Conservation (phyloP, 2,113 vertebrate species). For the Rynchops niger region DNA sequence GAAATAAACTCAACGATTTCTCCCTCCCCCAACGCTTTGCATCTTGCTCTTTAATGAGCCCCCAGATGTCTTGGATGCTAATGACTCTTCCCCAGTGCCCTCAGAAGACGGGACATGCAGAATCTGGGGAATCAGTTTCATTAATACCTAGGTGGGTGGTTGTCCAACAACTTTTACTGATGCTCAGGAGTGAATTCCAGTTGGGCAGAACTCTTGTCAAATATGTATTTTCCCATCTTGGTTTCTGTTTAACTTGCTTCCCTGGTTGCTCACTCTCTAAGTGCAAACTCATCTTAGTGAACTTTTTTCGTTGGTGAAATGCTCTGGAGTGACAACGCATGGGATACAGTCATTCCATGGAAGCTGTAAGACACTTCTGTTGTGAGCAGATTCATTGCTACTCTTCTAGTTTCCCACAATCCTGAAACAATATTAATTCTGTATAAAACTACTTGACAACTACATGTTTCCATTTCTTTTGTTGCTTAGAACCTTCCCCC, state of each 20-base stretch:
- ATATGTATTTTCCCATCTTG: not conserved
- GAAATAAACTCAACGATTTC: constrained; percentile 56
- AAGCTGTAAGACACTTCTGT: not conserved
- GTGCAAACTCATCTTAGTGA: not conserved
- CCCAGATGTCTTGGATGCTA: constrained; percentile 48
- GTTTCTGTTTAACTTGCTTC: not conserved
- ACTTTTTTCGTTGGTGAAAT: not conserved
- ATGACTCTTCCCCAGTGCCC: not conserved
- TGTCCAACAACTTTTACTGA: not conserved
- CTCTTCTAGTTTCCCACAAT: not conserved
- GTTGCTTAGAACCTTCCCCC: not conserved
- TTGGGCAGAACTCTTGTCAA: not conserved
- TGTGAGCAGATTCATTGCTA: not conserved
- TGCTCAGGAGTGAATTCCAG: not conserved
- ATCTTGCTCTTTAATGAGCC: constrained; percentile 40
- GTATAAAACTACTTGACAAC: not conserved
- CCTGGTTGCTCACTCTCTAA: not conserved
- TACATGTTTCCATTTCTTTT: not conserved
- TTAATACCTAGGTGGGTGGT: not conserved
- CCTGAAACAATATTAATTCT: not conserved
- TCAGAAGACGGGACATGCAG: not conserved
- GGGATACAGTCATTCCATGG: not conserved
- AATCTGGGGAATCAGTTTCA: not conserved
- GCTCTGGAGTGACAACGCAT: not conserved
- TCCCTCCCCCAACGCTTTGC: not conserved